Percentiles rank a stretch among this genome's conserved stretches.
These are phyloP conservation scores for Basileuterus tristriatus DNA, from an alignment of 2,797 vertebrate genomes.

Conservation along the genomic window DNA sequence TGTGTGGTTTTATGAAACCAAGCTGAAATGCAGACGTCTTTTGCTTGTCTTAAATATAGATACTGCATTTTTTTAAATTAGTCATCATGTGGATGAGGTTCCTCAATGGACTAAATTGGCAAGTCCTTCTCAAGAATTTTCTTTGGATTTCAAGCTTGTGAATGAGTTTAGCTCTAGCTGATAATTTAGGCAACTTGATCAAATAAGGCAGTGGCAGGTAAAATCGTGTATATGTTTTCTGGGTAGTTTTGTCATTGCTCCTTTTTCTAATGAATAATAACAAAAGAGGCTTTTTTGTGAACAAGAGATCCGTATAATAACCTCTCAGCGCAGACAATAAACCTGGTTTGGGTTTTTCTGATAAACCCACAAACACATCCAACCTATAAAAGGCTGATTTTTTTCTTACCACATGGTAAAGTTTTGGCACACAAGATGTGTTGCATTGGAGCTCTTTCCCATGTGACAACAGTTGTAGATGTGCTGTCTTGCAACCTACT, in stretches of 20 bases:
- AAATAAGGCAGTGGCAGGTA: neutral
- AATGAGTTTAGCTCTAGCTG: neutral
- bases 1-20: neutral
- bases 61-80: neutral
- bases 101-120: neutral
- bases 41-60: neutral
- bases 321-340: neutral
- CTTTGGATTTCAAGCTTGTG: neutral
- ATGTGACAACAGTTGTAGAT: neutral
- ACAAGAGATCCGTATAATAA: neutral
- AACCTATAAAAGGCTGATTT: neutral
- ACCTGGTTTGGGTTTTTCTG: neutral
- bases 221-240: neutral
- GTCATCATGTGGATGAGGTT: neutral
- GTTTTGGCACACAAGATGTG: neutral
- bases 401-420: neutral
- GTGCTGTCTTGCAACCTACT: neutral
- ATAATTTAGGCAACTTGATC: neutral
- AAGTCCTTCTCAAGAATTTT: neutral
- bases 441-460: neutral
- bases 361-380: neutral
- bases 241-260: neutral
- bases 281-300: neutral
- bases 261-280: neutral
- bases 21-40: neutral